Percentiles rank a stretch among this genome's conserved stretches.
These are phyloP conservation scores for Tragelaphus buxtoni DNA, from an alignment of 2,113 vertebrate genomes.

Conservation along the genomic window DNA sequence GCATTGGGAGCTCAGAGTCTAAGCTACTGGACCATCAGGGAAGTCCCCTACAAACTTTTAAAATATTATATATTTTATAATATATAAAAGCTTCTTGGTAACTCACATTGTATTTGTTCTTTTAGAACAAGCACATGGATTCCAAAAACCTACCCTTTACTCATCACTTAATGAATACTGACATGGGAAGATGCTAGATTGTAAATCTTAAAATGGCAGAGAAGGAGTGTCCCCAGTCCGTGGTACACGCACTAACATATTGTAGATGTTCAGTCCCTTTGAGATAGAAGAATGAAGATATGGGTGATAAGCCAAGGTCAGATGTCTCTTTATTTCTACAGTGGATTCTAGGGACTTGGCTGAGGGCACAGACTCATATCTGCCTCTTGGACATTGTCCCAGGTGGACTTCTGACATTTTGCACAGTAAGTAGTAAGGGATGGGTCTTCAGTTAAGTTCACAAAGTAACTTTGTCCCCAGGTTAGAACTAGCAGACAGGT, in stretches of 20 bases:
- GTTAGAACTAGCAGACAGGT: not conserved
- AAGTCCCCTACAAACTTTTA: not conserved
- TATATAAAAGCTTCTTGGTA: not conserved
- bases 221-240: not conserved
- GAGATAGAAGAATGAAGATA: fast-evolving
- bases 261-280: too few species aligned
- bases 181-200: not conserved
- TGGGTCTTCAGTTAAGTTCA: not conserved
- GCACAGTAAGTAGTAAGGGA: not conserved
- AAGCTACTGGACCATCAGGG: not conserved
- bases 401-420: not conserved
- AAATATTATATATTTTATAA: not conserved
- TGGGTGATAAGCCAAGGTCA: too few species aligned
- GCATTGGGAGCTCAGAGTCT: not conserved
- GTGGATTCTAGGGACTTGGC: not conserved
- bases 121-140: not conserved
- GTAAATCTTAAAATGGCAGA: not conserved
- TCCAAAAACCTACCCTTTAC: not conserved
- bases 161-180: not conserved
- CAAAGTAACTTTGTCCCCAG: not conserved
- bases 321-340: not conserved
- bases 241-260: fast-evolving
- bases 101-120: not conserved
- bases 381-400: not conserved
- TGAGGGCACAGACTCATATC: not conserved